phyloP scores from a whole-genome alignment of 2,797 vertebrate genomes.

The Anguilla pacifica region DNA sequence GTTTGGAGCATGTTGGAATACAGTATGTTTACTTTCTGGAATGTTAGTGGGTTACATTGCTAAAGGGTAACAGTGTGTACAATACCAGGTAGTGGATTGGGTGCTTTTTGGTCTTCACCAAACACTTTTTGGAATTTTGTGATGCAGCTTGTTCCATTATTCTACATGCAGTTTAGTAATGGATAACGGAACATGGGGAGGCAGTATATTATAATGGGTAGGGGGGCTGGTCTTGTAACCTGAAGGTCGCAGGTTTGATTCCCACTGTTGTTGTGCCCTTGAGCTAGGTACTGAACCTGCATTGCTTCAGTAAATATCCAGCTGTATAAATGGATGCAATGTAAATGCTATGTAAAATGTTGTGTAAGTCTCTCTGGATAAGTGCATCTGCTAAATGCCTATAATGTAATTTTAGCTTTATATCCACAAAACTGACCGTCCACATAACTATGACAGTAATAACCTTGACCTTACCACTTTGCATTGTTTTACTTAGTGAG shows the following conservation, averaged over 20 bases:
- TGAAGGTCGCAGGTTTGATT: no score
- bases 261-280: no score
- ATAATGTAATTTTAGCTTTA: background rate
- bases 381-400: no score
- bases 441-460: background rate
- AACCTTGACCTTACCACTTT: background rate
- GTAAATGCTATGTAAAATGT: no score
- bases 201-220: no score
- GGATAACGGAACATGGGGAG: no score
- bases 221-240: no score
- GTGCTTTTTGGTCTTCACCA: background rate
- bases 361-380: no score
- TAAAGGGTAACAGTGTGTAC: background rate
- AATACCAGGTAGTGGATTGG: background rate
- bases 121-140: background rate
- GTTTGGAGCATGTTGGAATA: background rate
- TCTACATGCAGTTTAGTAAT: background rate
- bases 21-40: background rate
- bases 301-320: no score
- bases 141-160: background rate
- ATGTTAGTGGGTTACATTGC: conserved; percentile 2
- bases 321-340: no score
- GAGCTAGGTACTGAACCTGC: no score
- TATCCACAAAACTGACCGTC: background rate
- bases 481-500: background rate